These are phyloP conservation scores for Larimichthys polyactis DNA, from an alignment of 2,113 vertebrate genomes.

Conservation along the genomic window DNA sequence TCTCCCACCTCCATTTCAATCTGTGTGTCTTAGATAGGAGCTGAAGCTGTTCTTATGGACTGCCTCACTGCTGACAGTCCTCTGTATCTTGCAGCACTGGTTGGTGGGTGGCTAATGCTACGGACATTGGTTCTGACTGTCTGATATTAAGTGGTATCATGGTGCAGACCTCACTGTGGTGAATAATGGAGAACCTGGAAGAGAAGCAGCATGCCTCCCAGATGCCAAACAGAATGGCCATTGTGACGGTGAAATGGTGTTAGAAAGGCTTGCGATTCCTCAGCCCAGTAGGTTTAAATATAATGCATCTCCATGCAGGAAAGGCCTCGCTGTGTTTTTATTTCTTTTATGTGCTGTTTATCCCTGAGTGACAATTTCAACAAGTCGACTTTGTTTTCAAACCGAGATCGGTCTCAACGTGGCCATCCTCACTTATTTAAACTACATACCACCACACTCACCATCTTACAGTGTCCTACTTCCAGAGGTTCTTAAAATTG, in stretches of 20 bases:
- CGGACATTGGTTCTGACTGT: slow-evolving; percentile 66
- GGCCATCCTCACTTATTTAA: slow-evolving; percentile 31
- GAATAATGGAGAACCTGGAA: slow-evolving; percentile 68
- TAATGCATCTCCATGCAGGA: slow-evolving; percentile 48
- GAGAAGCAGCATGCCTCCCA: slow-evolving; percentile 55
- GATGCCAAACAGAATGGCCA: slow-evolving; percentile 70
- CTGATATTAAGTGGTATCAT: slow-evolving; percentile 71
- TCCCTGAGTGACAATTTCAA: slow-evolving; percentile 53
- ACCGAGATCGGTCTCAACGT: slow-evolving; percentile 5
- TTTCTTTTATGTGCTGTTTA: slow-evolving; percentile 40
- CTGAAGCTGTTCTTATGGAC: slow-evolving; percentile 34
- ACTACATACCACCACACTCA: slow-evolving; percentile 36
- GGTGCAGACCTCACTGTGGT: slow-evolving; percentile 59
- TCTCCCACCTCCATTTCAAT: slow-evolving; percentile 66
- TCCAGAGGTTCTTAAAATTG: slow-evolving; percentile 66
- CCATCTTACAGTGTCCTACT: slow-evolving; percentile 59
- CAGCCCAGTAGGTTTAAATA: slow-evolving; percentile 62
- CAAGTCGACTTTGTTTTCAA: slow-evolving; percentile 28
- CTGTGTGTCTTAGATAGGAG: slow-evolving; percentile 58
- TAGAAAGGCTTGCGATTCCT: slow-evolving; percentile 41
- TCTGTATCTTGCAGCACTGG: slow-evolving; percentile 27
- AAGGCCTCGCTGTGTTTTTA: slow-evolving; percentile 35
- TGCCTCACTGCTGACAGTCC: slow-evolving; percentile 48
- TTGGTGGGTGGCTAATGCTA: slow-evolving; percentile 71
- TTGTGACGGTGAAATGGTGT: slow-evolving; percentile 61